phyloP scores from a whole-genome alignment of 2,888 invertebrate species.

The Agrotis segetum region DNA sequence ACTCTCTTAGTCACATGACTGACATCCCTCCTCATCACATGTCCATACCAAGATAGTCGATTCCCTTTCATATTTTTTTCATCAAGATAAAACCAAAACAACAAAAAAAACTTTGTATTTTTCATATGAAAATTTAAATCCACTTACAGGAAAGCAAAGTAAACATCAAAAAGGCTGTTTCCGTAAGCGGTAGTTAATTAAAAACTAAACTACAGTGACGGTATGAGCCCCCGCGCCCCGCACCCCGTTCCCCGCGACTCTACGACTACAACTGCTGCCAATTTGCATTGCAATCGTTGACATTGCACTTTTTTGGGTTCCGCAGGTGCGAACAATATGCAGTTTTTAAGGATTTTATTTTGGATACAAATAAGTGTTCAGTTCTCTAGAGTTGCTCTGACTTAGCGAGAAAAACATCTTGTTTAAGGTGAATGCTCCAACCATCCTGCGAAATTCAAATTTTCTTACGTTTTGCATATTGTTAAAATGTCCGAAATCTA shows the following conservation, averaged over 20 bases:
- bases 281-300: slow-evolving; percentile 61
- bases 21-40: no score
- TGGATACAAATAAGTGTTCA: no score
- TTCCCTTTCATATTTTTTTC: no score
- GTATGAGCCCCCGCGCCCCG: slow-evolving; percentile 23
- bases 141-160: slow-evolving; percentile 10
- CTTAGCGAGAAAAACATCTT: no score
- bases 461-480: no score
- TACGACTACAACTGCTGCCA: slow-evolving; percentile 42
- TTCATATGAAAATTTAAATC: background rate
- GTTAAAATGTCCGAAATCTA: no score
- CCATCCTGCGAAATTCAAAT: no score
- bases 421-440: no score
- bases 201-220: slow-evolving; percentile 54
- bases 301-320: slow-evolving; percentile 57
- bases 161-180: slow-evolving; percentile 40
- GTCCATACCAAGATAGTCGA: no score
- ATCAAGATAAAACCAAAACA: background rate
- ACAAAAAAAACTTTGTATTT: background rate
- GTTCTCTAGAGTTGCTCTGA: no score
- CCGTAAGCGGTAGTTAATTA: slow-evolving; percentile 52
- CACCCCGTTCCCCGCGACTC: background rate
- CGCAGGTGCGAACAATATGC: background rate
- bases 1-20: no score
- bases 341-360: background rate